Evolutionary conservation across 2,113 vertebrate genomes (phyloP), one percentile per base, ranked within the genome.

Genomic region (Geococcyx californianus): DNA sequence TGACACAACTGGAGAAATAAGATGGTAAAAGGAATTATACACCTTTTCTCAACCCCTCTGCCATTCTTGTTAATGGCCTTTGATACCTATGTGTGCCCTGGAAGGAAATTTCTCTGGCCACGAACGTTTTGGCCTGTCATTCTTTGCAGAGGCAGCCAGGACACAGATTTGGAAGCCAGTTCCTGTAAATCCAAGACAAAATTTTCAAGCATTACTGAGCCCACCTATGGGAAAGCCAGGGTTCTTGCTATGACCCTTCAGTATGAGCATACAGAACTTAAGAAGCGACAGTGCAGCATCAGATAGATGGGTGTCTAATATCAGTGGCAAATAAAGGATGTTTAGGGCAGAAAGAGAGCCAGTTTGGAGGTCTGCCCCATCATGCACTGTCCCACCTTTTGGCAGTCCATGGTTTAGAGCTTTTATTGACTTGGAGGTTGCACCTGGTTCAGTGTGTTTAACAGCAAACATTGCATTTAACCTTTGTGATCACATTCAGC

Each of bases 231-330:
- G 38, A 54, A 54, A 23, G 29, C 31, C 72, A 66, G 21, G 25
- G 28, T 24, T 75, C 45, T 55, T 66, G 40, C 54, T 68, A 34
- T 29, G 54, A 34, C 33, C 11, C 21, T 59, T 70, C 68, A 51
- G 45, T 10, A 74, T 34, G 40, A 70, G 33, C 1, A 2, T 19
- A 54, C 15, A 74, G 44, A 68, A 59, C 6, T 12, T 10, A 58
- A 66, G 28, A 74, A 51, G 42, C 74, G 31, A n/a, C 29, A 44
- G 56, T 13, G 20, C 44, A 74, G 55, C 0, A 0, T 56, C 63
- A 85, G 47, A 33, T 0, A 85, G 47, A 33, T 0, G 0, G 21
- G 25, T 18, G 15, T 45, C 56, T 11, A 20, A 18, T 8, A 75
- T 7, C 31, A 54, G 49, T 0, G 0, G 49, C 67, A 80, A 56